Conservation (phyloP, 2,888 invertebrate genomes). For the Volucella bombylans region DNA sequence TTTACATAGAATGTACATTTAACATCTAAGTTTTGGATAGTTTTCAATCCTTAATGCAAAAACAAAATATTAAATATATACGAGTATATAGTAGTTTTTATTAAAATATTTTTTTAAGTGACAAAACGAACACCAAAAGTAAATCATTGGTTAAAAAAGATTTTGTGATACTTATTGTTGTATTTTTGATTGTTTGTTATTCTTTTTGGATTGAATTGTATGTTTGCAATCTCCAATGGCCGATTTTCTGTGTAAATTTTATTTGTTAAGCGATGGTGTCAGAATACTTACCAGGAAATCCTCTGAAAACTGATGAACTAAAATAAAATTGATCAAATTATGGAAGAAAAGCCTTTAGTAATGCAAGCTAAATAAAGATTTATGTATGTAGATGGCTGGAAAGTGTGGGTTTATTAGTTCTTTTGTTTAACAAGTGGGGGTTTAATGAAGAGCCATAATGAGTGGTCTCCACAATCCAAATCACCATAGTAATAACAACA, state of each 20-base stretch:
- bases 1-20: constrained; percentile 56
- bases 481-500: too few species aligned
- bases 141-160: constrained; percentile 53
- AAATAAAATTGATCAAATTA: constrained; percentile 17
- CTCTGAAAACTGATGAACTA: constrained; percentile 30
- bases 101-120: constrained; percentile 19
- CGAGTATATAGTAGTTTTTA: constrained; percentile 7
- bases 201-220: constrained; percentile 5
- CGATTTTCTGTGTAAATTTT: constrained; percentile 16
- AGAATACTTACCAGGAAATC: neutral
- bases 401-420: too few species aligned
- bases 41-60: constrained; percentile 55
- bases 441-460: too few species aligned
- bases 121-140: constrained; percentile 66
- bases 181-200: constrained; percentile 18
- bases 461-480: too few species aligned
- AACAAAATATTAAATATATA: constrained; percentile 17
- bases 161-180: constrained; percentile 59
- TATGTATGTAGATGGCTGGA: too few species aligned
- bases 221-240: constrained; percentile 41
- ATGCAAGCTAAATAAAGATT: too few species aligned
- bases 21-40: constrained; percentile 48
- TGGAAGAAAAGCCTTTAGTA: too few species aligned
- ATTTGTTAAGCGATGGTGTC: constrained; percentile 54
- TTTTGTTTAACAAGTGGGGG: too few species aligned